phyloP scores from a whole-genome alignment of 2,888 invertebrate genomes.

The Napeogenes inachia region DNA sequence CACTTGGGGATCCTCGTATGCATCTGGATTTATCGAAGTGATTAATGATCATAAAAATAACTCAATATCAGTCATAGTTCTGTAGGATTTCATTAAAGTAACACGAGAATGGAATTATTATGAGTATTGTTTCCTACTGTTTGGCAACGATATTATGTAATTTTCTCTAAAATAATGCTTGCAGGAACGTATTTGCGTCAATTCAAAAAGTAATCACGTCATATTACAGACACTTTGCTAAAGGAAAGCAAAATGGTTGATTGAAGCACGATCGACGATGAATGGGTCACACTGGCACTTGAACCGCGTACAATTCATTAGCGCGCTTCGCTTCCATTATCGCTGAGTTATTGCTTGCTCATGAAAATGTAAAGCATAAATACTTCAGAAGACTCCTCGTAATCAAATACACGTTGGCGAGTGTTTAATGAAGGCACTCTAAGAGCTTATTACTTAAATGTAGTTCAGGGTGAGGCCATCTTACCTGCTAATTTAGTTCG shows the following conservation, averaged over 20 bases:
- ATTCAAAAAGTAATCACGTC: no score
- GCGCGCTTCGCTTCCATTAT: conserved; percentile 3
- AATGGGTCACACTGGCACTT: conserved; percentile 1
- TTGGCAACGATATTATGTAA: no score
- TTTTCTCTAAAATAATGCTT: no score
- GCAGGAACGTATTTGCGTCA: no score
- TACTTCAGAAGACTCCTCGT: conserved; percentile 5
- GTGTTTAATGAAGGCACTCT: conserved; percentile 7
- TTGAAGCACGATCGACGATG: neutral
- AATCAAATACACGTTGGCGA: conserved; percentile 7
- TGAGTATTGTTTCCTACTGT: no score
- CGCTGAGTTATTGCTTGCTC: conserved; percentile 6
- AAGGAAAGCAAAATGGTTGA: neutral
- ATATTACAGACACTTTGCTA: neutral
- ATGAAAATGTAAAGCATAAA: conserved; percentile 6
- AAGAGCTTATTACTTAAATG: neutral
- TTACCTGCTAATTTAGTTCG: neutral
- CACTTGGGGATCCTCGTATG: neutral
- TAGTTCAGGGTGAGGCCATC: neutral
- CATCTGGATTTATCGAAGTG: neutral
- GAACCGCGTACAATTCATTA: conserved; percentile 6
- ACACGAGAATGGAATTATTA: no score
- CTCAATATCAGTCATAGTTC: neutral
- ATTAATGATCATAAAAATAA: conserved; percentile 1
- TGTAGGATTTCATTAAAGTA: neutral